Conservation (phyloP, 2,888 invertebrate species). For the Pinctada fucata region DNA sequence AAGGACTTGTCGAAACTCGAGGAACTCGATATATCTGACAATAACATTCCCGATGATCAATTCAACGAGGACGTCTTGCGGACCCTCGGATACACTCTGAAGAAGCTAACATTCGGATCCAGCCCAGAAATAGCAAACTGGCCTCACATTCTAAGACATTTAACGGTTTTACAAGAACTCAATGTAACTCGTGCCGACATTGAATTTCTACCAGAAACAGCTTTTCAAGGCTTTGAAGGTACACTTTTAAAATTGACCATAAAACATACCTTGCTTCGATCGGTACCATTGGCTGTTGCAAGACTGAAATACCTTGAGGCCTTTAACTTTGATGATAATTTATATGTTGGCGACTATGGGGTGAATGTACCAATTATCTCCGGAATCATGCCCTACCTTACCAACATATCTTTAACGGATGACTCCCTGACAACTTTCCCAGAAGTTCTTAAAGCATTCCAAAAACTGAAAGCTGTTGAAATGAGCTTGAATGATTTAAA, state of each 20-base stretch:
- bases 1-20: conserved; percentile 35
- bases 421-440: conserved; percentile 52
- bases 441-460: conserved; percentile 40
- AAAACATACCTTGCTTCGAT: conserved; percentile 46
- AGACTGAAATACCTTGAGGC: conserved; percentile 38
- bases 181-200: conserved; percentile 47
- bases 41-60: conserved; percentile 39
- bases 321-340: conserved; percentile 53
- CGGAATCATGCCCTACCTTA: conserved; percentile 34
- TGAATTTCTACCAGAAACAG: conserved; percentile 48
- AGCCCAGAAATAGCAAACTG: conserved; percentile 35
- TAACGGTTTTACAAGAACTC: conserved; percentile 44
- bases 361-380: conserved; percentile 48
- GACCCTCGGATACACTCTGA: conserved; percentile 43
- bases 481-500: conserved; percentile 48
- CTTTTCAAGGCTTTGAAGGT: conserved; percentile 56
- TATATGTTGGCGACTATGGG: conserved; percentile 49
- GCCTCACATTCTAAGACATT: conserved; percentile 48
- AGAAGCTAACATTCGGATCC: conserved; percentile 41
- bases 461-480: conserved; percentile 32
- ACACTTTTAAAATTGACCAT: conserved; percentile 48
- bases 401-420: conserved; percentile 46
- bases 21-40: conserved; percentile 42
- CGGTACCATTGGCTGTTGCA: conserved; percentile 49
- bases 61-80: conserved; percentile 44